Percentiles rank a stretch among this genome's conserved stretches.
These are phyloP conservation scores for Cosmia pyralina DNA, from an alignment of 2,888 invertebrate genomes.

Conservation along the genomic window DNA sequence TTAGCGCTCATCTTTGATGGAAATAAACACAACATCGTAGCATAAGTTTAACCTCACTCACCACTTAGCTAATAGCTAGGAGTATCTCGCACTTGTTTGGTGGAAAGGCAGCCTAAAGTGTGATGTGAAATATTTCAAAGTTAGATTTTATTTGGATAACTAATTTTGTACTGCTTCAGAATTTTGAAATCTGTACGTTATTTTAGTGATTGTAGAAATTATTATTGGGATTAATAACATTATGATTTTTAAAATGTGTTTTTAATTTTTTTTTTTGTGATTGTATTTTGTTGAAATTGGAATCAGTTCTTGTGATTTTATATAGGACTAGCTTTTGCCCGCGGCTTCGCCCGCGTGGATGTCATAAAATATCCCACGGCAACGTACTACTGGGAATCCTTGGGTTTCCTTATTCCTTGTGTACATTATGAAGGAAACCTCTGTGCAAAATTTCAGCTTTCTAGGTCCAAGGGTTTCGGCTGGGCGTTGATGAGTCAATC, in stretches of 20 bases:
- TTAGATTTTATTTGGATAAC: constrained; percentile 12
- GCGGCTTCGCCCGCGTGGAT: too few relatives aligned
- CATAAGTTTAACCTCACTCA: too few relatives aligned
- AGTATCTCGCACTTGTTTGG: not conserved
- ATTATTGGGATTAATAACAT: not conserved
- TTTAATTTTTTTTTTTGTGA: not conserved
- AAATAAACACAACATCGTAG: not conserved
- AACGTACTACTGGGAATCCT: too few relatives aligned
- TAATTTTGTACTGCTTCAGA: not conserved
- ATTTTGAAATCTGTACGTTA: not conserved
- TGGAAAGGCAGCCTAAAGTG: not conserved
- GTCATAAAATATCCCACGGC: too few relatives aligned
- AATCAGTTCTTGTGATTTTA: constrained; percentile 8
- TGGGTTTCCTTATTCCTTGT: too few relatives aligned
- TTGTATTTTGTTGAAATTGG: not conserved
- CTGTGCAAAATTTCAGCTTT: too few relatives aligned
- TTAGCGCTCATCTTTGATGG: not conserved
- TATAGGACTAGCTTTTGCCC: too few relatives aligned
- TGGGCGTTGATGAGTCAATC: too few relatives aligned
- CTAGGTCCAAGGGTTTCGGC: too few relatives aligned
- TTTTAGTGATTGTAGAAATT: constrained; percentile 4
- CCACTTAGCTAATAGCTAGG: not conserved
- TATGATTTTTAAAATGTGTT: constrained; percentile 9
- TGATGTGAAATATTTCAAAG: constrained; percentile 23
- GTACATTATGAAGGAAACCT: too few relatives aligned